Evolutionary conservation across 2,797 vertebrate species (phyloP), one percentile per base, ranked within the genome.

Genomic region (Sparus aurata): DNA sequence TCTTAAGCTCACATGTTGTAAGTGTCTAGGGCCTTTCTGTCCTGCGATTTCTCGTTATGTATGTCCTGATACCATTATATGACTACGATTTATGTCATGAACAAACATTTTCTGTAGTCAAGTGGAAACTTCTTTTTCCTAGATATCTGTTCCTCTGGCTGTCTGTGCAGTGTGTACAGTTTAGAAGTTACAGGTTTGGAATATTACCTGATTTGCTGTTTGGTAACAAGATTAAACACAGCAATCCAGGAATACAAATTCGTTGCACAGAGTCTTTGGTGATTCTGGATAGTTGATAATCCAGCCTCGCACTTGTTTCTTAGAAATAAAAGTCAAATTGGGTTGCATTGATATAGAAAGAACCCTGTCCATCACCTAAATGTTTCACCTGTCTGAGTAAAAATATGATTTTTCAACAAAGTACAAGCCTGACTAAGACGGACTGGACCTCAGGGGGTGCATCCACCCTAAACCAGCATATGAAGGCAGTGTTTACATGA

Each of bases 401-500:
- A 45, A 52, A 25, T 25, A 65, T 30, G 0, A 47, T 59, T 61
- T 22, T 46, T 15, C 43, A 18, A 52, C 43, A 61, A 58, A 60
- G 59, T 54, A 17, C 12, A 4, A 57, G 22, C 18, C 27, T 13
- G 9, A 16, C 17, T 22, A 3, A 22, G 34, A 66, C 20, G 9
- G 22, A 20, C 53, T 5, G 23, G 18, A 74, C 1, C 53, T 69
- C 30, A 75, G 10, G 61, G 60, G 54, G 64, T 9, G 15, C 23
- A 67, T 41, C 69, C 75, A 54, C 69, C 52, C 66, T 47, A 34
- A 73, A 15, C 46, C 55, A 73, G 12, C 82, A 59, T 13, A 34
- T 68, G 16, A 3, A 75, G 75, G 60, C 77, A 82, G 46, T 77
- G 46, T 83, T 86, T 84, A 81, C 27, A 75, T 74, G 22, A 43